A percentile compares a stretch with the other conserved stretches of the same genome.
Conservation (phyloP, 1,140 invertebrate genomes). For the Eufriesea mexicana region DNA sequence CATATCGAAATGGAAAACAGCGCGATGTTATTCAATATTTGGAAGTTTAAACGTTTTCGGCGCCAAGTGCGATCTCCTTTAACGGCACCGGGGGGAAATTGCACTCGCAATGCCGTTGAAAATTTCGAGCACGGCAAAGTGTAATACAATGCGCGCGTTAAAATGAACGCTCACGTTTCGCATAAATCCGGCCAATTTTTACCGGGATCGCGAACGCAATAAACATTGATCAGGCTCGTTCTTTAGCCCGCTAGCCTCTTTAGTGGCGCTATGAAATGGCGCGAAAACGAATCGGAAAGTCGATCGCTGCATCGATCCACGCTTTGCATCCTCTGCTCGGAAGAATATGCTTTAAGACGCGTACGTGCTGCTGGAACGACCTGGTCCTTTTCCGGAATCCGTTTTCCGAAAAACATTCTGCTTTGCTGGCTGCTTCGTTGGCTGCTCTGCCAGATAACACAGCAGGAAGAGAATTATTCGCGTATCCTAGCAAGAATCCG, state of each 20-base stretch:
- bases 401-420: no score
- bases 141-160: conserved; percentile 29
- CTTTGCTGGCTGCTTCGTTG: no score
- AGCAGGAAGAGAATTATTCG: no score
- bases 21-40: not conserved
- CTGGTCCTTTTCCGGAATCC: not conserved
- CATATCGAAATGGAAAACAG: not conserved
- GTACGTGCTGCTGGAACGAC: not conserved
- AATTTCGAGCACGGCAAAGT: not conserved
- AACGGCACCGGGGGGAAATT: not conserved
- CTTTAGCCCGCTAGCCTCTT: not conserved
- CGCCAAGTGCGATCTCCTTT: not conserved
- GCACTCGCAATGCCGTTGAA: conserved; percentile 1
- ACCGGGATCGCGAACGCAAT: conserved; percentile 19
- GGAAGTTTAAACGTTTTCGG: not conserved
- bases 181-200: conserved; percentile 35
- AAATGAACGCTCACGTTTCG: conserved; percentile 36
- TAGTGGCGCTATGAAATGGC: not conserved
- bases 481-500: no score
- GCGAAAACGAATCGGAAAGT: not conserved
- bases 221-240: conserved; percentile 31
- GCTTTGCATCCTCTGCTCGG: not conserved
- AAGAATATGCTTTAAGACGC: not conserved
- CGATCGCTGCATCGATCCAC: not conserved
- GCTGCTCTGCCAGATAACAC: not conserved